These are phyloP conservation scores for Hypsopygia costalis DNA, from an alignment of 2,888 invertebrate genomes.

Conservation along the genomic window DNA sequence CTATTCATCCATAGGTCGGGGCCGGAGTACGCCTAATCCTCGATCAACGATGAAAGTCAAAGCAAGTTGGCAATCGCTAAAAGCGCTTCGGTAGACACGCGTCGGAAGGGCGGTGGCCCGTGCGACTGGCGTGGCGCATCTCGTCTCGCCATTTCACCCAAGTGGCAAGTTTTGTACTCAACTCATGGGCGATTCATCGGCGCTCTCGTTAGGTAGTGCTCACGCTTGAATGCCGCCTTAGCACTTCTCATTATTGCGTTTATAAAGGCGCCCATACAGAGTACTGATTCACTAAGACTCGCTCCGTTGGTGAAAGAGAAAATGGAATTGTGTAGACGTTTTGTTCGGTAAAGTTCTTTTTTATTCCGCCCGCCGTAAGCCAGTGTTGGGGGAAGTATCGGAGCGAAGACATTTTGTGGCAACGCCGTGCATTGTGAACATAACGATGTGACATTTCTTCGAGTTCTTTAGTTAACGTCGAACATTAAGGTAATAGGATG, in stretches of 20 bases:
- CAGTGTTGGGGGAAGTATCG: conserved; percentile 36
- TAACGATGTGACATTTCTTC: conserved; percentile 43
- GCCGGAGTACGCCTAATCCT: conserved; percentile 49
- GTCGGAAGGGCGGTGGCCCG: conserved; percentile 24
- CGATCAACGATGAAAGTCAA: conserved; percentile 53
- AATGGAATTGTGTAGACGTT: conserved; percentile 75
- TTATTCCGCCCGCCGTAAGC: conserved; percentile 45
- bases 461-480: conserved; percentile 35
- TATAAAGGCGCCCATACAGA: conserved; percentile 75
- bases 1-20: conserved; percentile 58
- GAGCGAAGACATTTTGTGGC: conserved; percentile 47
- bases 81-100: conserved; percentile 50
- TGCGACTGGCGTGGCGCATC: conserved; percentile 20
- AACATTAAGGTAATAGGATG: conserved; percentile 38
- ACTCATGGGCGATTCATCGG: conserved; percentile 74
- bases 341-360: conserved; percentile 62
- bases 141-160: conserved; percentile 43
- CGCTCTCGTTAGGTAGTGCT: conserved; percentile 69
- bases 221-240: conserved; percentile 72
- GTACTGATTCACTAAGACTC: conserved; percentile 71
- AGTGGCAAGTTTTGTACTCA: conserved; percentile 74
- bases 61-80: conserved; percentile 62
- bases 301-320: conserved; percentile 71
- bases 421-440: conserved; percentile 43
- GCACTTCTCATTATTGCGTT: conserved; percentile 79